A percentile compares a stretch with the other conserved stretches of the same genome.
These are phyloP conservation scores for Erannis defoliaria DNA, from an alignment of 2,888 invertebrate genomes.

Conservation along the genomic window DNA sequence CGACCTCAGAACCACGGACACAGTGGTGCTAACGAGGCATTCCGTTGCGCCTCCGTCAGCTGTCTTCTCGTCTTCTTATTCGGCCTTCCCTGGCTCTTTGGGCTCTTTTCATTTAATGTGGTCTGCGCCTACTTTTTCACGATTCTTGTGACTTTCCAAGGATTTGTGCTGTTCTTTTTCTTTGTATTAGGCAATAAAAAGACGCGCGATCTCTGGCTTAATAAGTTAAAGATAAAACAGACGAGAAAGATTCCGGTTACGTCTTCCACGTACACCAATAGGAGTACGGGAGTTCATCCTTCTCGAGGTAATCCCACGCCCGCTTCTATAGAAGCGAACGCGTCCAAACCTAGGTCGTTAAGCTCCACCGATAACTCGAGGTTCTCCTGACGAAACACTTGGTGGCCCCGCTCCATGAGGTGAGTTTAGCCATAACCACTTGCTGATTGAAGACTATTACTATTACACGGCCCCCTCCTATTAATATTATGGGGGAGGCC, in stretches of 20 bases:
- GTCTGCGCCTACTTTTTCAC: conserved; percentile 86
- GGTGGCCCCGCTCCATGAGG: conserved; percentile 9
- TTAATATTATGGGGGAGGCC: too few species aligned
- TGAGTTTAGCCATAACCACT: conserved; percentile 7
- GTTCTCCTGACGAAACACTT: conserved; percentile 71
- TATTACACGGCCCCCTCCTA: too few species aligned
- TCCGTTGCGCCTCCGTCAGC: conserved; percentile 86
- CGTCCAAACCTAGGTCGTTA: conserved; percentile 73
- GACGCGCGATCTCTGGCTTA: conserved; percentile 85
- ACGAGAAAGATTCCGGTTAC: conserved; percentile 80
- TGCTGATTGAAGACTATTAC: conserved; percentile 5
- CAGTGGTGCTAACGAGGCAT: conserved; percentile 78
- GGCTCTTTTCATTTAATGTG: conserved; percentile 76
- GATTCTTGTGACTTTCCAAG: conserved; percentile 85
- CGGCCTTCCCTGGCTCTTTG: conserved; percentile 88
- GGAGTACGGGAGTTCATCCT: conserved; percentile 65
- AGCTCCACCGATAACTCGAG: conserved; percentile 71
- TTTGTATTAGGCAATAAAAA: conserved; percentile 87
- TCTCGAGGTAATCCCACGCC: conserved; percentile 51
- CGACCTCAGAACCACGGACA: conserved; percentile 83
- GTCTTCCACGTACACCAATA: conserved; percentile 76
- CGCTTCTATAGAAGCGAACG: conserved; percentile 64
- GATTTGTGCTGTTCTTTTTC: conserved; percentile 87
- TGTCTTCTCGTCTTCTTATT: conserved; percentile 87
- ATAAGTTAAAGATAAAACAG: conserved; percentile 79